phyloP scores from a whole-genome alignment of 1,140 invertebrate genomes.

The Drosophila persimilis region DNA sequence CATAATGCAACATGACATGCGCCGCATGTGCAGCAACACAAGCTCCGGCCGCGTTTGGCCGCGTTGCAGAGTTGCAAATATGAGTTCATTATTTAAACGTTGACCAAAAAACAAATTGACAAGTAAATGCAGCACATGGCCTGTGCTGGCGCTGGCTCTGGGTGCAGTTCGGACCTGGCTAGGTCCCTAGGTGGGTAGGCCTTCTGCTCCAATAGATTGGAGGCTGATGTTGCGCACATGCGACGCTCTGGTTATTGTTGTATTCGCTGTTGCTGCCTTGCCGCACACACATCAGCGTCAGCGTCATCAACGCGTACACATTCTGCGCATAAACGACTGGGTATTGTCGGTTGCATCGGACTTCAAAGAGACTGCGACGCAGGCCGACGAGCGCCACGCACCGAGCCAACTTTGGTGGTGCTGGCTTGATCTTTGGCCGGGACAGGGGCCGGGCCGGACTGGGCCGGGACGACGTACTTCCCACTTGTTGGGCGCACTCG shows the following conservation, averaged over 20 bases:
- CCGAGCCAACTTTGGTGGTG: constrained; percentile 70
- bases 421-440: constrained; percentile 73
- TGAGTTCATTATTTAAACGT: constrained; percentile 82
- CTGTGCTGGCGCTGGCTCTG: constrained; percentile 2
- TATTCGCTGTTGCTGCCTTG: constrained; percentile 33
- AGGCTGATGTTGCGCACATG: constrained; percentile 61
- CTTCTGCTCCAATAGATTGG: constrained; percentile 75
- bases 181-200: constrained; percentile 62
- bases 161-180: background rate
- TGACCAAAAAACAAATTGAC: constrained; percentile 82
- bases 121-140: constrained; percentile 74
- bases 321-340: constrained; percentile 68
- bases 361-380: constrained; percentile 65
- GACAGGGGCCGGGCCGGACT: constrained; percentile 12
- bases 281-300: constrained; percentile 60
- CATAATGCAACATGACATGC: constrained; percentile 81
- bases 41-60: constrained; percentile 12
- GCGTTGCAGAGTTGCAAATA: constrained; percentile 68
- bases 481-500: constrained; percentile 68
- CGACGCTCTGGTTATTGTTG: constrained; percentile 46
- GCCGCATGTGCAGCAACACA: constrained; percentile 79
- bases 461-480: constrained; percentile 47
- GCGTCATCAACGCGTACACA: constrained; percentile 74
- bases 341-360: constrained; percentile 53
- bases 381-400: constrained; percentile 61